Evolutionary conservation across 2,113 vertebrate genomes (phyloP).

Genomic region (Lontra canadensis): DNA sequence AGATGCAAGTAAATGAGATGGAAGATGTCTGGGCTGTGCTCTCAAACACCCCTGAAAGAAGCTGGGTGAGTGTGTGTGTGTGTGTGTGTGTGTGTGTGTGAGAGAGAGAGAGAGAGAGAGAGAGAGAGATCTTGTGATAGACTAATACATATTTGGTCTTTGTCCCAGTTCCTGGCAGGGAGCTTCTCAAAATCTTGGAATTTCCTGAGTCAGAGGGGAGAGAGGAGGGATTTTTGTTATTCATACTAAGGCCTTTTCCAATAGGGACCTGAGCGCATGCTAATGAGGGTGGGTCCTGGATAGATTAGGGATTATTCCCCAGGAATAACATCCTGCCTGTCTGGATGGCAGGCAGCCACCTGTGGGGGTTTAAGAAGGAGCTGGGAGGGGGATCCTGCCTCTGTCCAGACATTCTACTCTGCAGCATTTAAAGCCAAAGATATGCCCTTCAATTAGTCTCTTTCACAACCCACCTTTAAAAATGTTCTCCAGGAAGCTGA

Average conservation of each 20-base stretch:
- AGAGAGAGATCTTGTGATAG: neutral
- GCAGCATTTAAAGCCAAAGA: neutral
- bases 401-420: neutral
- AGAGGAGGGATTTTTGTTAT: neutral
- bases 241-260: neutral
- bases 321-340: neutral
- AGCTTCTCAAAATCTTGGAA: neutral
- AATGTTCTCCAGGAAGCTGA: neutral
- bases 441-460: neutral
- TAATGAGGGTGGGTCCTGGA: neutral
- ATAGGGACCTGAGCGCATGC: neutral
- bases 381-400: neutral
- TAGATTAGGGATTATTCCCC: neutral
- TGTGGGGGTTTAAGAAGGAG: neutral
- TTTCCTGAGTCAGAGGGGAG: neutral
- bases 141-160: neutral
- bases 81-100: too few relatives aligned
- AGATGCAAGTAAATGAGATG: neutral
- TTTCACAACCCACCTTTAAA: neutral
- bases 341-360: neutral
- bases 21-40: neutral
- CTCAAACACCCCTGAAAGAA: neutral
- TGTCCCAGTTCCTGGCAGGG: neutral
- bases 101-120: neutral
- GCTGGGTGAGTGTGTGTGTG: neutral